Evolutionary conservation across 2,888 invertebrate genomes (phyloP), one percentile per base, ranked within the genome.

Genomic region (Crocallis elinguaria): DNA sequence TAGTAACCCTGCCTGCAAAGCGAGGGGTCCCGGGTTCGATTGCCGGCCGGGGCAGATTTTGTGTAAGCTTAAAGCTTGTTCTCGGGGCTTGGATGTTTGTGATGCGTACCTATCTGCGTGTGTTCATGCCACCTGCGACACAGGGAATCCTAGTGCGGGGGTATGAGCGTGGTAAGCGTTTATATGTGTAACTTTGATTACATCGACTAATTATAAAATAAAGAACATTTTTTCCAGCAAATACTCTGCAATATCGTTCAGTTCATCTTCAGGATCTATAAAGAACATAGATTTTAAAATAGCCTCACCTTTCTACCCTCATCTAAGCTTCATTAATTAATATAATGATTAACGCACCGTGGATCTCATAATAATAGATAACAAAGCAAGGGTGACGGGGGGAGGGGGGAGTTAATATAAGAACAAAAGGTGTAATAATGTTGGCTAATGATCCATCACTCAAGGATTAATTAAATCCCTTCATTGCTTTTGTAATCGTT

Each of bases 301-400:
- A 39, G 12, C 21, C 38, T 17, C 29, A 35, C 53, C 33, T 48
- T 32, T 42, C 27, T 16, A 45, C 36, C 52, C 23, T 32, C 23
- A 21, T 21, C 36, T 36, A 42, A 12, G 48, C 27, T 36, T 54
- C 21, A 43, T 48, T 43, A 52, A 43, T 48, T 43, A 52, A 37
- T 32, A 4, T 19, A 27, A 49, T 54, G 38, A 54, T 54, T 48
- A 48, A 54, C 53, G 53, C 53, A 9, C 39, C 17, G 25, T 33
- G 35, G 43, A 38, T 29, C 33, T 49, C 23, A 39, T 49, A 54
- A 48, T 33, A 44, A 44, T 53, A 53, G 43, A 33, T 23, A 53
- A 52, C 46, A 54, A 48, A 42, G 52, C 35, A 29, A 29, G 0
- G 11, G 12, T 36, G 29, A 7, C 1, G 23, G 25, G 33, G 27